A percentile compares a stretch with the other conserved stretches of the same genome.
Evolutionary conservation across 1,140 invertebrate genomes (phyloP).

Genomic region (Anagrus nilaparvatae): DNA sequence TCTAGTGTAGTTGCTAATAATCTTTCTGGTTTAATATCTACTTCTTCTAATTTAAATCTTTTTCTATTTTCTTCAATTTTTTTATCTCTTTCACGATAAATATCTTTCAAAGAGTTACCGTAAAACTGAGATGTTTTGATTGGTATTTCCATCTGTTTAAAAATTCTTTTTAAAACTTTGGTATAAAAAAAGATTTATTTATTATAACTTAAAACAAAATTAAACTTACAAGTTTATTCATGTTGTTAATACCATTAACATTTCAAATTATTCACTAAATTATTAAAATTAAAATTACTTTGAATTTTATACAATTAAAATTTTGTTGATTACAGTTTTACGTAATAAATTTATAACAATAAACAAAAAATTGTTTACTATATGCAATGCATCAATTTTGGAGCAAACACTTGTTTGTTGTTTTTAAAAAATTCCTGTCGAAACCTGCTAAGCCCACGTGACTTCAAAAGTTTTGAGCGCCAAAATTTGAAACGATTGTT

Average conservation of each 20-base stretch:
- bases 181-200: background rate
- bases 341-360: no score
- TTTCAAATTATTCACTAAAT: conserved; percentile 24
- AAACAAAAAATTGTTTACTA: no score
- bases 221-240: background rate
- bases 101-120: background rate
- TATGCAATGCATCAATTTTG: no score
- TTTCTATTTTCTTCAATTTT: background rate
- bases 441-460: no score
- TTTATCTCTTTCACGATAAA: conserved; percentile 5
- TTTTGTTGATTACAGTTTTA: background rate
- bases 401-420: no score
- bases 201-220: background rate
- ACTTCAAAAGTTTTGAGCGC: no score
- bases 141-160: conserved; percentile 6
- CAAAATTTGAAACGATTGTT: no score
- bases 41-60: conserved; percentile 7
- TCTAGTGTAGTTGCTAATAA: no score
- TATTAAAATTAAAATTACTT: conserved; percentile 22
- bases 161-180: background rate
- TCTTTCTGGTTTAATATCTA: conserved; percentile 22
- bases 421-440: no score
- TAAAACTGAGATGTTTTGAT: conserved; percentile 25
- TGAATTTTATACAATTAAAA: background rate
- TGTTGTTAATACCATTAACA: background rate